Conservation (phyloP, 2,797 vertebrate species). For the Myoxocephalus aenaeus region DNA sequence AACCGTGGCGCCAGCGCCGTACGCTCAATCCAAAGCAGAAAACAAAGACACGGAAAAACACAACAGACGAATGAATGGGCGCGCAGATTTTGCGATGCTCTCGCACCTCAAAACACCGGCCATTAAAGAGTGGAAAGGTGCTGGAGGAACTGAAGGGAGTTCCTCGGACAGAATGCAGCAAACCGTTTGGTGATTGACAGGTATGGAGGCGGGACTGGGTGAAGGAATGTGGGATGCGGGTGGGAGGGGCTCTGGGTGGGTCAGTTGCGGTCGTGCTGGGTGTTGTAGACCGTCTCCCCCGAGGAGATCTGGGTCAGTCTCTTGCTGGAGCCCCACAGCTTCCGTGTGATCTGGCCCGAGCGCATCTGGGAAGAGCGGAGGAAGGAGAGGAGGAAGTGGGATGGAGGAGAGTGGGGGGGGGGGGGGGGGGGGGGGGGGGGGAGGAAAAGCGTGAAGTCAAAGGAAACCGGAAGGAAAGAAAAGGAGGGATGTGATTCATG, state of each 20-base stretch:
- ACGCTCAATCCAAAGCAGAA: slow-evolving; percentile 39
- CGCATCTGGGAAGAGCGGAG: slow-evolving; percentile 91
- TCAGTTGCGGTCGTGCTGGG: slow-evolving; percentile 83
- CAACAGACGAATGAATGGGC: background rate
- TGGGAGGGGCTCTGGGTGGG: slow-evolving; percentile 53
- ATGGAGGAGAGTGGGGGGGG: background rate
- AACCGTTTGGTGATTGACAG: slow-evolving; percentile 68
- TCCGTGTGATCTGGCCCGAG: slow-evolving; percentile 94
- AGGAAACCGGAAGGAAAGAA: slow-evolving; percentile 23
- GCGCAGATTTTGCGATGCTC: slow-evolving; percentile 10
- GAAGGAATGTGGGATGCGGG: slow-evolving; percentile 53
- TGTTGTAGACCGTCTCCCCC: slow-evolving; percentile 95
- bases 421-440: slow-evolving; percentile 12
- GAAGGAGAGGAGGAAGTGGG: slow-evolving; percentile 65
- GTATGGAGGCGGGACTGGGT: slow-evolving; percentile 69
- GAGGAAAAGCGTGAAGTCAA: slow-evolving; percentile 25
- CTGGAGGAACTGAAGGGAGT: slow-evolving; percentile 11
- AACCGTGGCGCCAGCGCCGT: slow-evolving; percentile 74
- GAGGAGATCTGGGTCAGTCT: slow-evolving; percentile 95
- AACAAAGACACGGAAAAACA: slow-evolving; percentile 23
- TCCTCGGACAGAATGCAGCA: slow-evolving; percentile 22
- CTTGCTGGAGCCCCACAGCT: slow-evolving; percentile 97
- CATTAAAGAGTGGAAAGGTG: slow-evolving; percentile 13
- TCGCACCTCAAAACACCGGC: background rate
- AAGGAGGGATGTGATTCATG: slow-evolving; percentile 76